A percentile compares a stretch with the other conserved stretches of the same genome.
Evolutionary conservation across 2,888 invertebrate genomes (phyloP).

Genomic region (Tinea trinotella): DNA sequence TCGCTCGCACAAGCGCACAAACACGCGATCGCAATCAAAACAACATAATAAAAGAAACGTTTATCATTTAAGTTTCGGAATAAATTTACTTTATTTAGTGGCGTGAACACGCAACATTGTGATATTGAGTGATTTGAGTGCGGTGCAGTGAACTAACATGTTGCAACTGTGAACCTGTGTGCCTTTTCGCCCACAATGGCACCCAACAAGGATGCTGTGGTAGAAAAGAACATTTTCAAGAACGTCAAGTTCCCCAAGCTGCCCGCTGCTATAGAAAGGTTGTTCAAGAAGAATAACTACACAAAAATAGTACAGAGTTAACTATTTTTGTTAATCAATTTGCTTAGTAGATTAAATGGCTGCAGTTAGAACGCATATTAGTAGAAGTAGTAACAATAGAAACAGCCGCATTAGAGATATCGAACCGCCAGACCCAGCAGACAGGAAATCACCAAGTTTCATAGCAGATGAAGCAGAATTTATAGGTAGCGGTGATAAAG

Average conservation of each 20-base stretch:
- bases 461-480: slow-evolving; percentile 55
- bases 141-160: slow-evolving; percentile 53
- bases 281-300: slow-evolving; percentile 63
- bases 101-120: not conserved
- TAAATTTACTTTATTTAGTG: slow-evolving; percentile 1
- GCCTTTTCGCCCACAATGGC: slow-evolving; percentile 44
- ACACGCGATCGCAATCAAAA: slow-evolving; percentile 8
- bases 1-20: not conserved
- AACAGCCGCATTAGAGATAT: slow-evolving; percentile 27
- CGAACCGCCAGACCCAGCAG: slow-evolving; percentile 42
- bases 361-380: slow-evolving; percentile 48
- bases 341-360: slow-evolving; percentile 51
- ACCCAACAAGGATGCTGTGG: slow-evolving; percentile 62
- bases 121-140: not conserved
- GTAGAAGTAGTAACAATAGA: slow-evolving; percentile 47
- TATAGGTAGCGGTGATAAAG: slow-evolving; percentile 49
- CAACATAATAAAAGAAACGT: not conserved
- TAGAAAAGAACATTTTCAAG: slow-evolving; percentile 57
- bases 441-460: slow-evolving; percentile 45
- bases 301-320: slow-evolving; percentile 66
- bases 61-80: not conserved
- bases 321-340: slow-evolving; percentile 25
- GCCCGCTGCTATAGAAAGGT: slow-evolving; percentile 54
- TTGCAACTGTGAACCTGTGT: slow-evolving; percentile 36
- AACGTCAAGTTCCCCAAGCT: slow-evolving; percentile 50